Conservation (phyloP, 1,140 invertebrate species). For the Megathymus violae region DNA sequence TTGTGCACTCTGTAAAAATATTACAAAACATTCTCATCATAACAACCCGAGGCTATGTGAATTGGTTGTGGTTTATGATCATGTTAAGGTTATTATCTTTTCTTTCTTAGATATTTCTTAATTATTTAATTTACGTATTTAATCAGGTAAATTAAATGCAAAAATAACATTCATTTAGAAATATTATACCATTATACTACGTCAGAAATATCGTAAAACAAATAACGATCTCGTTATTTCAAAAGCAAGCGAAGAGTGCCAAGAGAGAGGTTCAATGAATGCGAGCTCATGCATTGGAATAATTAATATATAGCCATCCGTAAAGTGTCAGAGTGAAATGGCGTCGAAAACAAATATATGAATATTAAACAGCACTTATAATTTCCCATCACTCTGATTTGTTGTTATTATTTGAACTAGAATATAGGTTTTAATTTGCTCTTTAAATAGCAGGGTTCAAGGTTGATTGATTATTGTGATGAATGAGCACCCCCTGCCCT, state of each 20-base stretch:
- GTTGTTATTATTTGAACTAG: conserved; percentile 40
- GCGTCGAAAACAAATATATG: conserved; percentile 75
- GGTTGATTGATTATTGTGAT: conserved; percentile 8
- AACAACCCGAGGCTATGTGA: too few species aligned
- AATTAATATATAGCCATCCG: conserved; percentile 69
- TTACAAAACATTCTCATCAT: too few species aligned
- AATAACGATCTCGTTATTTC: conserved; percentile 43
- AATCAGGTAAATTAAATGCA: too few species aligned
- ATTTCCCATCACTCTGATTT: conserved; percentile 53
- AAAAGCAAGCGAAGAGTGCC: conserved; percentile 43
- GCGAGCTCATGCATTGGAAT: conserved; percentile 59
- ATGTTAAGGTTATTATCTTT: too few species aligned
- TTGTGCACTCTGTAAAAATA: background rate
- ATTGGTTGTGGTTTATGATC: too few species aligned
- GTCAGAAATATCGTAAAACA: conserved; percentile 31
- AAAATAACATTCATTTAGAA: background rate
- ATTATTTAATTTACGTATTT: too few species aligned
- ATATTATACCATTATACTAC: background rate
- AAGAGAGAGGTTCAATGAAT: conserved; percentile 57
- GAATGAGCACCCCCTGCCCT: conserved; percentile 1
- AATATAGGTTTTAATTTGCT: conserved; percentile 33
- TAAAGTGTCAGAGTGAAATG: conserved; percentile 66
- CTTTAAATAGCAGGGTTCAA: conserved; percentile 9
- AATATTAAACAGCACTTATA: conserved; percentile 67
- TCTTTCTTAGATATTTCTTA: too few species aligned